Evolutionary conservation across 1,140 invertebrate species (phyloP).

Genomic region (Epicauta chinensis): DNA sequence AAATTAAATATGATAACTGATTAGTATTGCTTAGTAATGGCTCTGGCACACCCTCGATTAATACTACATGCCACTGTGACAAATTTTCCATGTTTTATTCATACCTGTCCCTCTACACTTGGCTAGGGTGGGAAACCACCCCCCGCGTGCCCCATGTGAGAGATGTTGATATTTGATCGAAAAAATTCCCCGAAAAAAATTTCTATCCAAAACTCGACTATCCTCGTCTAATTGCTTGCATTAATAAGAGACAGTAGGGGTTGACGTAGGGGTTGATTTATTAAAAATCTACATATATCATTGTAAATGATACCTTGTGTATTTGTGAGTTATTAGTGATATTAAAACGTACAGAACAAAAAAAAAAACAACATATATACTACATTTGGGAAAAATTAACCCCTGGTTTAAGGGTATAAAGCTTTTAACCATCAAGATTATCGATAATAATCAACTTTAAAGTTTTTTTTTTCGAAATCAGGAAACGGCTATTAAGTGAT

Average conservation of each 20-base stretch:
- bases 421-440: too few species aligned
- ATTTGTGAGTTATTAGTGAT: conserved; percentile 24
- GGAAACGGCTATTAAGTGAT: too few species aligned
- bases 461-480: too few species aligned
- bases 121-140: neutral
- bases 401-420: too few species aligned
- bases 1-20: conserved; percentile 25
- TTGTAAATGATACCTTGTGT: conserved; percentile 19
- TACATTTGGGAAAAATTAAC: too few species aligned
- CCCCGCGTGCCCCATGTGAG: neutral
- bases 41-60: conserved; percentile 22
- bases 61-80: conserved; percentile 22
- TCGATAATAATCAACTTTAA: too few species aligned
- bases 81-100: conserved; percentile 27
- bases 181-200: too few species aligned
- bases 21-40: conserved; percentile 22
- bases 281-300: neutral
- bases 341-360: conserved; percentile 9
- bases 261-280: neutral
- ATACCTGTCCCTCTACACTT: conserved; percentile 7
- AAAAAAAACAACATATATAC: too few species aligned
- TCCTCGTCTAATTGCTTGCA: neutral
- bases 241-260: neutral
- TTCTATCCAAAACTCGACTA: neutral
- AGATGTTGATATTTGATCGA: too few species aligned